Percentiles rank a stretch among this genome's conserved stretches.
Conservation (phyloP, 2,888 invertebrate genomes). For the Gnatocerus cornutus region DNA sequence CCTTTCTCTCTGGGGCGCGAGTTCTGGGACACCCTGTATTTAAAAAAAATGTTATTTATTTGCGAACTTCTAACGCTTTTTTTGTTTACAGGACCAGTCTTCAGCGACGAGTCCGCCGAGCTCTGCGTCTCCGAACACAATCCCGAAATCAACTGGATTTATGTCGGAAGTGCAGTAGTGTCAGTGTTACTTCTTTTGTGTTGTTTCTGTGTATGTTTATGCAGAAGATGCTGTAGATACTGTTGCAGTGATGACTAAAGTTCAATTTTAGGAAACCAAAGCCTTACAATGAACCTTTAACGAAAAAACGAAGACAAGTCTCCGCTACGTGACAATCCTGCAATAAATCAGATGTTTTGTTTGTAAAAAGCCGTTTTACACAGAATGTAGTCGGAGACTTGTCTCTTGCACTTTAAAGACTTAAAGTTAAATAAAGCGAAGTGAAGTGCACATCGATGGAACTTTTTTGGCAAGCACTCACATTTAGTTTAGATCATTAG, state of each 20-base stretch:
- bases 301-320: conserved; percentile 32
- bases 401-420: conserved; percentile 32
- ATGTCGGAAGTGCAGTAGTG: conserved; percentile 64
- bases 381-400: conserved; percentile 31
- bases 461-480: conserved; percentile 46
- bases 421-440: conserved; percentile 34
- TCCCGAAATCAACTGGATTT: conserved; percentile 67
- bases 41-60: no score
- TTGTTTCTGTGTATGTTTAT: conserved; percentile 68
- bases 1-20: no score
- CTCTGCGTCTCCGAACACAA: conserved; percentile 73
- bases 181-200: conserved; percentile 64
- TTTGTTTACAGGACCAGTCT: conserved; percentile 59
- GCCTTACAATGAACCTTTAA: conserved; percentile 50
- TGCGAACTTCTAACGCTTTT: no score
- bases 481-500: conserved; percentile 41
- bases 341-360: conserved; percentile 25
- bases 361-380: conserved; percentile 27
- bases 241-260: conserved; percentile 64
- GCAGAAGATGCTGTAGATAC: conserved; percentile 67
- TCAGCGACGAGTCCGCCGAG: conserved; percentile 85
- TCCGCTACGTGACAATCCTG: conserved; percentile 40
- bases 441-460: conserved; percentile 46
- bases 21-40: no score
- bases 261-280: conserved; percentile 45